Conservation (phyloP, 2,113 vertebrate genomes). For the Apeltes quadracus region DNA sequence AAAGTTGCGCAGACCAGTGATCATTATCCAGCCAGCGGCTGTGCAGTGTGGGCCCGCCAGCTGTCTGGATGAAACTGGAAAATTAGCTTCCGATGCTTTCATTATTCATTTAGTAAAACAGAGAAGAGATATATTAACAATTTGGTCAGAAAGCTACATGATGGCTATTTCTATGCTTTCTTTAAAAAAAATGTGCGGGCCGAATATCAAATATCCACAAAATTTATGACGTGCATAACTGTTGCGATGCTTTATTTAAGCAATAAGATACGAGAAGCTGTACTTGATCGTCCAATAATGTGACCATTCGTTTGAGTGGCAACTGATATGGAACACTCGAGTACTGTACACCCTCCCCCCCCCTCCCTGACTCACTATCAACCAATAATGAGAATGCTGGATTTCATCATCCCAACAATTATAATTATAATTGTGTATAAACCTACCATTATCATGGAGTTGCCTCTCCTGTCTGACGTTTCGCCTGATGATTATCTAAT, state of each 20-base stretch:
- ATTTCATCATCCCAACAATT: too few relatives aligned
- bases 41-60: conserved; percentile 55
- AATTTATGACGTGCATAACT: conserved; percentile 46
- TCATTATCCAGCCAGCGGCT: conserved; percentile 65
- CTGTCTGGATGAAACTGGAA: conserved; percentile 56
- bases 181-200: background rate
- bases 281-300: too few relatives aligned
- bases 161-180: background rate
- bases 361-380: too few relatives aligned
- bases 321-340: too few relatives aligned
- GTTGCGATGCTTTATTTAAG: conserved; percentile 38
- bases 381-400: too few relatives aligned
- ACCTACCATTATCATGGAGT: conserved; percentile 50
- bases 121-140: background rate
- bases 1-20: conserved; percentile 69
- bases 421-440: too few relatives aligned
- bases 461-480: conserved; percentile 53
- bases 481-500: conserved; percentile 74
- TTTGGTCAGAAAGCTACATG: conserved; percentile 15
- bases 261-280: too few relatives aligned
- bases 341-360: too few relatives aligned
- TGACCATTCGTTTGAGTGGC: too few relatives aligned
- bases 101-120: conserved; percentile 23
- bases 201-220: conserved; percentile 20
- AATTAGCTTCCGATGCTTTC: conserved; percentile 43